Evolutionary conservation across 2,797 vertebrate genomes (phyloP).

Genomic region (Okamejei kenojei): DNA sequence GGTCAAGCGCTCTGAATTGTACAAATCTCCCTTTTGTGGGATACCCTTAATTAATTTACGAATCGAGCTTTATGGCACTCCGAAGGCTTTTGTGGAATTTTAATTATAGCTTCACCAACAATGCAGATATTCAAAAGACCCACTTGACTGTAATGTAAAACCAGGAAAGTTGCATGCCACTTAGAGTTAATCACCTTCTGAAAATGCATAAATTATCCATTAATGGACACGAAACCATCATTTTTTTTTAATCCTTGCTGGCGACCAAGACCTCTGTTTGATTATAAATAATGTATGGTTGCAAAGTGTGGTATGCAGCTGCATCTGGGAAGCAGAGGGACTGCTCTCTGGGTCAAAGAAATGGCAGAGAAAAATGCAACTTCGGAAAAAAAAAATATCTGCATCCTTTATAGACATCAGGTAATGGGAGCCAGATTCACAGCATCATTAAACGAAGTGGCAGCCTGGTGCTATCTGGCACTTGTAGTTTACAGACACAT

Average conservation of each 20-base stretch:
- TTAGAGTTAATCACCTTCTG: constrained; percentile 24
- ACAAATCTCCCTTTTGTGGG: constrained; percentile 20
- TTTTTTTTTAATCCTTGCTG: background rate
- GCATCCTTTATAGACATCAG: constrained; percentile 54
- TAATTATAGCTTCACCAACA: constrained; percentile 30
- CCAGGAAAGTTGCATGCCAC: constrained; percentile 19
- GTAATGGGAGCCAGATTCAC: constrained; percentile 46
- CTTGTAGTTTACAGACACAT: background rate
- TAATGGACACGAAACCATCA: constrained; percentile 21
- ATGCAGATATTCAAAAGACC: constrained; percentile 14
- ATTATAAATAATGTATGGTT: constrained; percentile 62
- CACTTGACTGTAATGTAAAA: constrained; percentile 23
- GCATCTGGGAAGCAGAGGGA: constrained; percentile 44
- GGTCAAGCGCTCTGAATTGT: background rate
- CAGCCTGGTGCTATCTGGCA: background rate
- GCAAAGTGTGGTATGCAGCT: constrained; percentile 42
- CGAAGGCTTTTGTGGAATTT: constrained; percentile 30
- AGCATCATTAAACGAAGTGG: constrained; percentile 6
- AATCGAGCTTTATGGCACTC: constrained; percentile 10
- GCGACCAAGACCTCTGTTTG: constrained; percentile 51
- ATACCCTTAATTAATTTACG: constrained; percentile 21
- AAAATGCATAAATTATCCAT: constrained; percentile 31
- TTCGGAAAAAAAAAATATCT: constrained; percentile 55
- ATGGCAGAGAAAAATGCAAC: constrained; percentile 65
- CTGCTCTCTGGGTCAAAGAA: constrained; percentile 55